phyloP scores from a whole-genome alignment of 2,113 vertebrate species.

The Neofelis nebulosa region DNA sequence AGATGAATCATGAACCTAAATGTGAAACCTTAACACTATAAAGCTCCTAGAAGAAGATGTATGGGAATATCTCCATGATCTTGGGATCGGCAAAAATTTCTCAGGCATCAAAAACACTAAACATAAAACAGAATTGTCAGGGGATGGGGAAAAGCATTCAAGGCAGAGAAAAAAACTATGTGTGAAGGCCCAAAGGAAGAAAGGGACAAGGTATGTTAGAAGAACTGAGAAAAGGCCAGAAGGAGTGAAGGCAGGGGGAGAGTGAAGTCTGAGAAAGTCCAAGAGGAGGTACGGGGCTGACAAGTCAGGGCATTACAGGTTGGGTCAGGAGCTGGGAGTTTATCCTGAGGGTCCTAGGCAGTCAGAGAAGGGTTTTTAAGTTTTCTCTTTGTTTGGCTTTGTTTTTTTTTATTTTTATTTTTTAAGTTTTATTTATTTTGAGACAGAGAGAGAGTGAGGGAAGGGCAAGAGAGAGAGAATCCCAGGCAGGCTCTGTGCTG shows the following conservation, averaged over 20 bases:
- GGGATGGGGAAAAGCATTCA: background rate
- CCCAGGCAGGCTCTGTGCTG: too few relatives aligned
- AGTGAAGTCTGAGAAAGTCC: background rate
- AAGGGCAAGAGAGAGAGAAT: too few relatives aligned
- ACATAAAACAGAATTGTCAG: background rate
- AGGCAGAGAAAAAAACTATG: background rate
- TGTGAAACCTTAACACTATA: background rate
- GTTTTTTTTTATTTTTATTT: background rate
- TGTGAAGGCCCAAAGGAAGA: background rate
- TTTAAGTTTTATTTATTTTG: background rate
- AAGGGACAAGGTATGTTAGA: background rate
- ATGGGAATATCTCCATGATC: background rate
- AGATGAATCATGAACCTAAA: background rate
- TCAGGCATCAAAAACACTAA: background rate
- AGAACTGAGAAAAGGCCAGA: background rate
- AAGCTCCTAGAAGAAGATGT: background rate
- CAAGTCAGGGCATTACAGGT: background rate
- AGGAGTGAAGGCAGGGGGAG: background rate
- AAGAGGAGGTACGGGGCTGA: background rate
- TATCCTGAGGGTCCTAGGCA: background rate
- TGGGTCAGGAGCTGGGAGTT: background rate
- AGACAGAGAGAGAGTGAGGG: too few relatives aligned
- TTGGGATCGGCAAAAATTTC: slow-evolving; percentile 26
- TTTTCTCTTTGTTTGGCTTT: background rate
- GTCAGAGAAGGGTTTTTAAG: background rate